phyloP scores from a whole-genome alignment of 2,113 vertebrate species.

The Cottus gobio region DNA sequence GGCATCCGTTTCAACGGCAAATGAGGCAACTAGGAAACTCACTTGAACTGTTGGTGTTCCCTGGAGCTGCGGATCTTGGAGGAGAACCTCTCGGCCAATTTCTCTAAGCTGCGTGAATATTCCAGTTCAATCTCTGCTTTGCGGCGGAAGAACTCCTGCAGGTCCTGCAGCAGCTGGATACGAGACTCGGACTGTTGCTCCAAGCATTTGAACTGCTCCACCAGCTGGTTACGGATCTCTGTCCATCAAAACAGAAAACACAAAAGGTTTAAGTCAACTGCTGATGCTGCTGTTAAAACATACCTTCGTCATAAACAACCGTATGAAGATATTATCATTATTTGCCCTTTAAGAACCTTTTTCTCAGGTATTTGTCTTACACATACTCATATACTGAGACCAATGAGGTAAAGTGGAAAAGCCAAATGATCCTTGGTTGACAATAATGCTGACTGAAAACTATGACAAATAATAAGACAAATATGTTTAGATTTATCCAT shows the following conservation, averaged over 20 bases:
- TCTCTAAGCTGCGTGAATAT: constrained; percentile 97
- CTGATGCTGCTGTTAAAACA: constrained; percentile 15
- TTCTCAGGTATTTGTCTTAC: neutral
- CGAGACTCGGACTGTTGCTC: constrained; percentile 98
- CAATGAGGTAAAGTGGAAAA: no score
- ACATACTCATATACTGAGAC: neutral
- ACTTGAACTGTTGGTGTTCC: constrained; percentile 98
- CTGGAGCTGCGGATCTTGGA: constrained; percentile 97
- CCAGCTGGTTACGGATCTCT: constrained; percentile 98
- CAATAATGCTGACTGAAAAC: neutral
- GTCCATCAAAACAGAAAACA: constrained; percentile 54
- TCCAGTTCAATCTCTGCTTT: constrained; percentile 98
- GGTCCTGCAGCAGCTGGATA: constrained; percentile 97
- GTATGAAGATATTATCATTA: neutral
- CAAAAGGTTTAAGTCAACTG: constrained; percentile 23
- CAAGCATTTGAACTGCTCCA: constrained; percentile 98
- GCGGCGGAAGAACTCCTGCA: constrained; percentile 98
- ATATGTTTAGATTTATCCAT: neutral
- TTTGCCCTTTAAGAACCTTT: neutral
- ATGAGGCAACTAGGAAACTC: constrained; percentile 65
- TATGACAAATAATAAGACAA: neutral
- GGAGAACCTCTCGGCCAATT: constrained; percentile 96
- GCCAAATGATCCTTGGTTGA: no score
- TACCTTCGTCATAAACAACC: neutral
- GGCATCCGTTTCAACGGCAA: neutral